Conservation (phyloP, 2,888 invertebrate species). For the Thereva nobilitata region DNA sequence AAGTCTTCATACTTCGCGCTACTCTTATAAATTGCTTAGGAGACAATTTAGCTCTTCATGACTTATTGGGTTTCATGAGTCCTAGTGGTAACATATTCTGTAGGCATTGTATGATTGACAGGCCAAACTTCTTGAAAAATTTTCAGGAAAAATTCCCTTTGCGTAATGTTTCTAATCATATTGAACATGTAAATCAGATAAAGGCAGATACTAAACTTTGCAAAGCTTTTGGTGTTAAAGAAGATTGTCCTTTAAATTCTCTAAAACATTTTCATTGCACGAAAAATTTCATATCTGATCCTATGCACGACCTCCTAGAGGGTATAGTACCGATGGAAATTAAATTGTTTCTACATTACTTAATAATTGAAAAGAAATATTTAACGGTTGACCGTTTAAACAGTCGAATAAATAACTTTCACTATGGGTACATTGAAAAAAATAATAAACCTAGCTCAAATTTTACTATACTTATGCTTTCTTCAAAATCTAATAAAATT, state of each 20-base stretch:
- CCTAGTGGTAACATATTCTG: slow-evolving; percentile 18
- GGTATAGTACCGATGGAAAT: slow-evolving; percentile 19
- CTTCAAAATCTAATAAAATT: slow-evolving; percentile 6
- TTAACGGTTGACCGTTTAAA: slow-evolving; percentile 11
- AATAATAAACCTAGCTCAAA: slow-evolving; percentile 22
- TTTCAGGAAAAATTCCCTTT: background rate
- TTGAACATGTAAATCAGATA: background rate
- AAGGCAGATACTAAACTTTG: background rate
- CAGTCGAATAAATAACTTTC: slow-evolving; percentile 11
- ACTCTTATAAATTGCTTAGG: slow-evolving; percentile 5
- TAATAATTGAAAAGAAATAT: slow-evolving; percentile 13
- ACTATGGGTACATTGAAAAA: slow-evolving; percentile 5
- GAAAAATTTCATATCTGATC: slow-evolving; percentile 3
- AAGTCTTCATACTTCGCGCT: background rate
- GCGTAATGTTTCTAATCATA: background rate
- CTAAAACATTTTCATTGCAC: slow-evolving; percentile 1
- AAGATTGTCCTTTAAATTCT: background rate
- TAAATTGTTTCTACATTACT: slow-evolving; percentile 8
- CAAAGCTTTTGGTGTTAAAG: background rate
- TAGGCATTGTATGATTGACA: slow-evolving; percentile 3
- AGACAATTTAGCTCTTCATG: slow-evolving; percentile 22
- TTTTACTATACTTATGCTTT: slow-evolving; percentile 13
- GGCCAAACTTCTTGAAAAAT: background rate
- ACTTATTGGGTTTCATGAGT: slow-evolving; percentile 15
- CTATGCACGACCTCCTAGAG: slow-evolving; percentile 17